Evolutionary conservation across 1,140 invertebrate genomes (phyloP), one percentile per base, ranked within the genome.

Genomic region (Drosophila paulistorum): DNA sequence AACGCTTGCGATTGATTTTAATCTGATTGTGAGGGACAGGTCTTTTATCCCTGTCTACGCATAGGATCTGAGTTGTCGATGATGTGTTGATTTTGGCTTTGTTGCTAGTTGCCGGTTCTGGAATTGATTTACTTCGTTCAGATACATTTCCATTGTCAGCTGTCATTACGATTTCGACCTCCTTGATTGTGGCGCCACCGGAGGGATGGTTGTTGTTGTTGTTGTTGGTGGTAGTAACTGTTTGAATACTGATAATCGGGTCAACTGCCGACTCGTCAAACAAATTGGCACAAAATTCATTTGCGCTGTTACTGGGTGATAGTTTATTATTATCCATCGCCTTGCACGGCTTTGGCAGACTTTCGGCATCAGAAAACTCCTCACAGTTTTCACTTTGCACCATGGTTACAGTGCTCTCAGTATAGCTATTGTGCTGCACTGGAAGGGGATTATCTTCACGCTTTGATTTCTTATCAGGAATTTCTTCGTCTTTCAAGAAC

Each of bases 401-500:
- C 14, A 73, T 41, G 4, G 68, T 66, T 1, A 65, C 68, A 1
- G 74, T 64, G 39, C 69, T 77, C 35, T 91, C 80, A 48, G 65
- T 45, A 30, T 60, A 78, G 20, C 14, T 77, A 45, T 68, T 63
- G 68, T 89, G 80, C 45, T 61, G 51, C 13, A 45, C 54, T 41
- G 58, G 57, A 64, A 45, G 62, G 26, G 59, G 42, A 68, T 57
- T 75, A 17, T 71, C 72, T 7, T 80, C 74, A 3, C 77, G 73
- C 59, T 84, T 91, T 51, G 60, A 61, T 33, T 79, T 84, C 61
- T 90, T 91, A 37, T 90, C 90, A 2, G 83, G 68, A 13, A 74
- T 91, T 59, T 92, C 91, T 45, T 92, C 91, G 65, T 92, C 90
- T 57, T 89, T 90, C 3, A 92, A 55, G 68, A 92, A 92, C 91